A percentile compares a stretch with the other conserved stretches of the same genome.
phyloP scores from a whole-genome alignment of 1,140 invertebrate genomes.

The Helicoverpa zea region DNA sequence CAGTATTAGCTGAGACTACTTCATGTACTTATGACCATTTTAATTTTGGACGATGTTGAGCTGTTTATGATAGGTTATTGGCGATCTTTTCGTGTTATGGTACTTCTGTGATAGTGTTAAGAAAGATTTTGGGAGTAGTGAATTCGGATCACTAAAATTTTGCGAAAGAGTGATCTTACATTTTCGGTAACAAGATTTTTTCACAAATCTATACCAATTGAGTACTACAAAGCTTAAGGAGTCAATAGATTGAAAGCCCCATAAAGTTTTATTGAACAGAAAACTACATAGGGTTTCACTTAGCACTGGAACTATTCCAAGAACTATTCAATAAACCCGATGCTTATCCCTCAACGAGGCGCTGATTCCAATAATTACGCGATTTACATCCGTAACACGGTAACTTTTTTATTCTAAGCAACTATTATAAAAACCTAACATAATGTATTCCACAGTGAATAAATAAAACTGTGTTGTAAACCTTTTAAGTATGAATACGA shows the following conservation, averaged over 20 bases:
- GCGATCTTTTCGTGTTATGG: not conserved
- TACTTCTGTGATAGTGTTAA: not conserved
- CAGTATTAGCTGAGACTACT: conserved; percentile 12
- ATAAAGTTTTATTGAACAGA: not conserved
- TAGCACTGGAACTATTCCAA: not conserved
- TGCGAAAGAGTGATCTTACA: no score
- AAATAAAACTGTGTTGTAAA: conserved; percentile 33
- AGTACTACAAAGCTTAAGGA: no score
- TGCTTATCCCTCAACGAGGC: not conserved
- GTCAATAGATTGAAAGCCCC: no score
- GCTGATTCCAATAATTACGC: conserved; percentile 16
- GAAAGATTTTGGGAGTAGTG: no score
- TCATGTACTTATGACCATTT: not conserved
- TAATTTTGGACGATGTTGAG: conserved; percentile 23
- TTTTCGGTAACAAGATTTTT: no score
- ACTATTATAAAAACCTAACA: not conserved
- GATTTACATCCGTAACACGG: conserved; percentile 2
- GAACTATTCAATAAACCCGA: conserved; percentile 1
- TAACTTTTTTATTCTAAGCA: conserved; percentile 10
- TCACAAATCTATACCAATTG: no score
- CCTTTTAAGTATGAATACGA: conserved; percentile 2
- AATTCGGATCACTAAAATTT: no score
- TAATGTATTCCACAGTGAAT: conserved; percentile 28
- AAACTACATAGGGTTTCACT: not conserved
- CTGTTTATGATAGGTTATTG: not conserved